A percentile compares a stretch with the other conserved stretches of the same genome.
These are phyloP conservation scores for Galago senegalensis DNA, from an alignment of 2,797 vertebrate species.

Conservation along the genomic window DNA sequence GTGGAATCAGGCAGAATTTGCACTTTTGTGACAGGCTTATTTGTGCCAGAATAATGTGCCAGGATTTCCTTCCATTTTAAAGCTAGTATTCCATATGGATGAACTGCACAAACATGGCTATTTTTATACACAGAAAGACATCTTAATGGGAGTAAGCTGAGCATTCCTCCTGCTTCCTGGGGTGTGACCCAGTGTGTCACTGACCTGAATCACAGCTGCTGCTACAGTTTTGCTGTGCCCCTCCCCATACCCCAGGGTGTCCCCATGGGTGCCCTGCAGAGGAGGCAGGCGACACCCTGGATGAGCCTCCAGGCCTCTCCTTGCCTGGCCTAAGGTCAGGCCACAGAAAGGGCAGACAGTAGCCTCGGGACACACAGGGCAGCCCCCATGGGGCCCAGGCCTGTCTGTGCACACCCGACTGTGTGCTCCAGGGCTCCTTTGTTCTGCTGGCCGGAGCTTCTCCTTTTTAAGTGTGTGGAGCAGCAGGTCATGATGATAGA, in stretches of 20 bases:
- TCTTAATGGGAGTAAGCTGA: neutral
- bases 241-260: neutral
- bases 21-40: neutral
- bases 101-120: neutral
- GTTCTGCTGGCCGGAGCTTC: neutral
- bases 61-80: neutral
- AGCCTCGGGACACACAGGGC: no score
- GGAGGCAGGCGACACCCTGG: no score
- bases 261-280: neutral
- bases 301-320: neutral
- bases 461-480: neutral
- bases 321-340: neutral
- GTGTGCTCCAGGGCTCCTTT: neutral
- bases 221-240: neutral
- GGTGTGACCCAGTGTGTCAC: neutral
- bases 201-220: neutral
- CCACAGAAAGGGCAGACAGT: neutral
- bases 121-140: neutral
- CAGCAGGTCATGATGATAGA: conserved; percentile 20
- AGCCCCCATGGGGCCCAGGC: neutral
- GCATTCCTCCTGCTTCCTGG: neutral
- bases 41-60: neutral
- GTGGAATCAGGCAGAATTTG: neutral
- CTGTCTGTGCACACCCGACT: no score
- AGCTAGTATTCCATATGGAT: neutral